Evolutionary conservation across 1,140 invertebrate genomes (phyloP).

Genomic region (Vanessa tameamea): DNA sequence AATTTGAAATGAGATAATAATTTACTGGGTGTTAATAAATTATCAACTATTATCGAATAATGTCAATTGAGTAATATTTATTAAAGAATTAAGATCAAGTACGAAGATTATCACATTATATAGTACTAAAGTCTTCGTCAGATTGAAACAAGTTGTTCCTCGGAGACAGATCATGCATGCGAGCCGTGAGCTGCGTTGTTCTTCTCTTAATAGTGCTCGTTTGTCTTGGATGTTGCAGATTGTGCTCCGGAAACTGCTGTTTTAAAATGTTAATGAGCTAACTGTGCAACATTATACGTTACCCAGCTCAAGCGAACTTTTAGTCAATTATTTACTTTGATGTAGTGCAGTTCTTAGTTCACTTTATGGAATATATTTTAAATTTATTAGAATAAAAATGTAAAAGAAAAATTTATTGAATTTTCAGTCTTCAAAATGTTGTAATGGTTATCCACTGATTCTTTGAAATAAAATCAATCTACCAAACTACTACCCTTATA

Average conservation of each 20-base stretch:
- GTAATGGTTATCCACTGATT: too few relatives aligned
- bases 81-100: background rate
- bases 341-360: background rate
- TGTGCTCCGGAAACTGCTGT: background rate
- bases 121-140: background rate
- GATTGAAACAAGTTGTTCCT: conserved; percentile 15
- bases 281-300: conserved; percentile 9
- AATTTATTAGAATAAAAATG: too few relatives aligned
- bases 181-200: background rate
- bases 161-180: conserved; percentile 15
- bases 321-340: conserved; percentile 7
- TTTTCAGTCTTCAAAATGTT: too few relatives aligned
- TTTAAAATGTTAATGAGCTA: conserved; percentile 25
- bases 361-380: too few relatives aligned
- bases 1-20: too few relatives aligned
- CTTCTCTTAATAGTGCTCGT: conserved; percentile 18
- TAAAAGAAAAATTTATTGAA: too few relatives aligned
- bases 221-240: conserved; percentile 17
- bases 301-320: background rate
- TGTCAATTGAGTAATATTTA: background rate
- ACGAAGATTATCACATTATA: background rate
- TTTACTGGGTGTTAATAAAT: too few relatives aligned
- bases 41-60: too few relatives aligned
- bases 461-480: too few relatives aligned
- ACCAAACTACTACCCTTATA: too few relatives aligned